These are phyloP conservation scores for Biston betularia DNA, from an alignment of 2,888 invertebrate genomes.

Conservation along the genomic window DNA sequence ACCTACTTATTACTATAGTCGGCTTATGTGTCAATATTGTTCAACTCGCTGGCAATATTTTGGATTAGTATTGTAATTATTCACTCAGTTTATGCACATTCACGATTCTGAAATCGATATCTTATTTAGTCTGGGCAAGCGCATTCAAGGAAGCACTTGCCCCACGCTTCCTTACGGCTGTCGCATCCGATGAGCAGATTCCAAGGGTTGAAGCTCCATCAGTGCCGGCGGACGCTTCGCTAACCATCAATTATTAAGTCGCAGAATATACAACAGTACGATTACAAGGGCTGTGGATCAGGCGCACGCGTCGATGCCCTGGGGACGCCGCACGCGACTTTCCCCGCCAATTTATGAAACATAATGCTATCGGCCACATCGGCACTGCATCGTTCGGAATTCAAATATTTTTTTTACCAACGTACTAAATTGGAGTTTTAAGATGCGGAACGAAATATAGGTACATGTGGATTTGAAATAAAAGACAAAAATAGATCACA, in stretches of 20 bases:
- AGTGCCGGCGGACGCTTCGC: constrained; percentile 55
- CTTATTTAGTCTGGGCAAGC: constrained; percentile 29
- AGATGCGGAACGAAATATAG: constrained; percentile 15
- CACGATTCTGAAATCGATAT: constrained; percentile 16
- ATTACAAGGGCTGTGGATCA: constrained; percentile 34
- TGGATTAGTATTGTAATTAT: background rate
- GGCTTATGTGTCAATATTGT: too few relatives aligned
- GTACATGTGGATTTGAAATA: too few relatives aligned
- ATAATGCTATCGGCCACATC: constrained; percentile 57
- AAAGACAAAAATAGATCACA: too few relatives aligned
- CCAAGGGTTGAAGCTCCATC: constrained; percentile 71
- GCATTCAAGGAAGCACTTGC: constrained; percentile 54
- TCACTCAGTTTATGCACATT: background rate
- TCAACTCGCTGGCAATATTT: background rate
- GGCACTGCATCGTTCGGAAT: constrained; percentile 51
- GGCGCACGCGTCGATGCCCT: constrained; percentile 75
- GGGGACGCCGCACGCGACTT: constrained; percentile 76
- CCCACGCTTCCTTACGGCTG: constrained; percentile 68
- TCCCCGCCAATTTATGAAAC: constrained; percentile 73
- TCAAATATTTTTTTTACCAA: constrained; percentile 27
- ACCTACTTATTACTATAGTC: background rate
- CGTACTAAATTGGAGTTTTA: background rate
- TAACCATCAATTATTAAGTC: constrained; percentile 71
- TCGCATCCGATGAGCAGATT: constrained; percentile 78
- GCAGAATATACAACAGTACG: constrained; percentile 5